Conservation (phyloP, 2,797 vertebrate genomes). For the Sebastiscus albofasciatus region DNA sequence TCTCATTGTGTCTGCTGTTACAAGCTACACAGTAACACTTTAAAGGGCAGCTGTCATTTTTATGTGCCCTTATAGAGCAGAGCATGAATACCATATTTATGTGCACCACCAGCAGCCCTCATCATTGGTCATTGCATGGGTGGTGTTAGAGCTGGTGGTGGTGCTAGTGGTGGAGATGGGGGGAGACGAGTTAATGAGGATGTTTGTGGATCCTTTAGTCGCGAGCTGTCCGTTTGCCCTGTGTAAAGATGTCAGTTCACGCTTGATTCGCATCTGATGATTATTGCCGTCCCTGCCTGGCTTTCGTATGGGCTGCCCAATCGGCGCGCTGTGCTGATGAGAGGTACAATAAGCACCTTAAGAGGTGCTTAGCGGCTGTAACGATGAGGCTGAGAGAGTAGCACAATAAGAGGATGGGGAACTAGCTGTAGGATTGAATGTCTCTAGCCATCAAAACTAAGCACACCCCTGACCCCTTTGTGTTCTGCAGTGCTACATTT, state of each 20-base stretch:
- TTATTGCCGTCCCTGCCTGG: conserved; percentile 71
- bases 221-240: conserved; percentile 60
- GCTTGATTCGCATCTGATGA: conserved; percentile 76
- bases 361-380: conserved; percentile 56
- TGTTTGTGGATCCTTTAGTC: conserved; percentile 69
- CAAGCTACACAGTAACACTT: conserved; percentile 56
- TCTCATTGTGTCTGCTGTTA: conserved; percentile 58
- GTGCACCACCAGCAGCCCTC: conserved; percentile 37
- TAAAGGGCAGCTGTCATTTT: conserved; percentile 78
- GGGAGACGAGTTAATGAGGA: conserved; percentile 70
- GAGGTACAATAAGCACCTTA: conserved; percentile 46
- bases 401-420: conserved; percentile 31
- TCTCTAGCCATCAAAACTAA: conserved; percentile 50
- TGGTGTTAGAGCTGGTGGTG: not conserved
- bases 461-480: conserved; percentile 31
- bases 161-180: not conserved
- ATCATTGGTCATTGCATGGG: conserved; percentile 69
- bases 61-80: conserved; percentile 55
- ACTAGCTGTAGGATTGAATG: conserved; percentile 8
- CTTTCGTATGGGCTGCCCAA: conserved; percentile 46
- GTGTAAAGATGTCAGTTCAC: conserved; percentile 77
- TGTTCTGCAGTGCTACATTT: not conserved
- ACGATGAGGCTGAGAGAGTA: conserved; percentile 42
- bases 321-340: conserved; percentile 39
- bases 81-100: conserved; percentile 63